A percentile compares a stretch with the other conserved stretches of the same genome.
These are phyloP conservation scores for Sorex araneus DNA, from an alignment of 2,113 vertebrate genomes.

Conservation along the genomic window DNA sequence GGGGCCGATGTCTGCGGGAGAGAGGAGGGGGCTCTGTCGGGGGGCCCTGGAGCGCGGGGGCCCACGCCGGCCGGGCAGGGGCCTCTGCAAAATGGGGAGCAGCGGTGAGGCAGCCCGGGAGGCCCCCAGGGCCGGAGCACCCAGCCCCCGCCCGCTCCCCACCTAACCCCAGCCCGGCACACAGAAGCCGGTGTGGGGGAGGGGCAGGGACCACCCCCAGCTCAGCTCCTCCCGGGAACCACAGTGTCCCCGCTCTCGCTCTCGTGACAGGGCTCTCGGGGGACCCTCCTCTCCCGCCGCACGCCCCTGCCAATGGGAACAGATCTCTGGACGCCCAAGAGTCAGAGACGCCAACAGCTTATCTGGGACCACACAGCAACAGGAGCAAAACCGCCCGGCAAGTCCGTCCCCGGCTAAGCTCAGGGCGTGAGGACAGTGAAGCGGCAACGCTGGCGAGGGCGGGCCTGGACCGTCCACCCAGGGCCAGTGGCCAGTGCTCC, in stretches of 20 bases:
- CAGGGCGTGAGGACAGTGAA: not conserved
- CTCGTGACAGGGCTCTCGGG: not conserved
- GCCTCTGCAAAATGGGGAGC: not conserved
- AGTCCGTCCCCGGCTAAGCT: accelerated
- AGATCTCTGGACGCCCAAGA: not conserved
- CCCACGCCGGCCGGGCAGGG: not conserved
- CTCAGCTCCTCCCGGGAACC: no score
- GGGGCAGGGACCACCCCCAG: not conserved
- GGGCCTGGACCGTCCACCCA: accelerated
- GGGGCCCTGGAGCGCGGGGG: not conserved
- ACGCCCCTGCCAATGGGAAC: no score
- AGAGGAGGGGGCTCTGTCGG: not conserved
- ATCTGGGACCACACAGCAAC: not conserved
- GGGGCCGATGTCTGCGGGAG: slow-evolving; percentile 92
- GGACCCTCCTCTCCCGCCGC: not conserved
- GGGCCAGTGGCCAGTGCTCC: accelerated
- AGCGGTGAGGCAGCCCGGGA: not conserved
- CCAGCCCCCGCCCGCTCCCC: accelerated
- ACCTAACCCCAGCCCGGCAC: not conserved
- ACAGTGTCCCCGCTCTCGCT: not conserved
- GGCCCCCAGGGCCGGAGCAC: not conserved
- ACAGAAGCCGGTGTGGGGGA: not conserved
- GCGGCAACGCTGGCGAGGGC: accelerated
- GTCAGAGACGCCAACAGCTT: not conserved
- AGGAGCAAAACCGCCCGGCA: not conserved